Percentiles rank a stretch among this genome's conserved stretches.
phyloP scores from a whole-genome alignment of 1,140 invertebrate species.

The Heliconius himera region DNA sequence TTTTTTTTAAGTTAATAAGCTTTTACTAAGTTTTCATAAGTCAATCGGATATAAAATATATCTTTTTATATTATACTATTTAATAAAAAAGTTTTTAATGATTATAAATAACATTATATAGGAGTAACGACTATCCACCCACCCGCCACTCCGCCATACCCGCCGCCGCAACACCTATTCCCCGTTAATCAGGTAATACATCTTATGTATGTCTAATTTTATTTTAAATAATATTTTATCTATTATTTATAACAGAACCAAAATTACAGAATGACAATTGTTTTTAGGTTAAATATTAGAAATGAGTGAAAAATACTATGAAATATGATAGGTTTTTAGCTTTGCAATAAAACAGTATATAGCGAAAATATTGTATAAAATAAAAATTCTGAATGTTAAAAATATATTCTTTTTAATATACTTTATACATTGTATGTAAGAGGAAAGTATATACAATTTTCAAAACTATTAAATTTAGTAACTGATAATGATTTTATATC shows the following conservation, averaged over 20 bases:
- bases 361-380: neutral
- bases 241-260: too few species aligned
- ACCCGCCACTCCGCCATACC: slow-evolving; percentile 69
- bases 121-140: slow-evolving; percentile 62
- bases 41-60: too few species aligned
- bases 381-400: neutral
- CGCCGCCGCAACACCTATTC: slow-evolving; percentile 69
- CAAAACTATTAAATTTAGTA: neutral
- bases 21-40: too few species aligned
- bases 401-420: neutral
- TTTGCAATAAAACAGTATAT: neutral
- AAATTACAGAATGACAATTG: too few species aligned
- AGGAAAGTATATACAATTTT: neutral
- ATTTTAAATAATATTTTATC: neutral
- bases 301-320: too few species aligned
- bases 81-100: neutral
- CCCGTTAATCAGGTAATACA: slow-evolving; percentile 64
- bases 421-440: too few species aligned
- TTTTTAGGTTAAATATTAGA: too few species aligned
- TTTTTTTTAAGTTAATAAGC: neutral
- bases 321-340: neutral
- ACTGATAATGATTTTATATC: slow-evolving; percentile 8
- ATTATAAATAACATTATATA: slow-evolving; percentile 28
- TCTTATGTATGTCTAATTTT: neutral
- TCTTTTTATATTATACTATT: too few species aligned